A percentile compares a stretch with the other conserved stretches of the same genome.
These are phyloP conservation scores for Leucania comma DNA, from an alignment of 2,888 invertebrate species.

Conservation along the genomic window DNA sequence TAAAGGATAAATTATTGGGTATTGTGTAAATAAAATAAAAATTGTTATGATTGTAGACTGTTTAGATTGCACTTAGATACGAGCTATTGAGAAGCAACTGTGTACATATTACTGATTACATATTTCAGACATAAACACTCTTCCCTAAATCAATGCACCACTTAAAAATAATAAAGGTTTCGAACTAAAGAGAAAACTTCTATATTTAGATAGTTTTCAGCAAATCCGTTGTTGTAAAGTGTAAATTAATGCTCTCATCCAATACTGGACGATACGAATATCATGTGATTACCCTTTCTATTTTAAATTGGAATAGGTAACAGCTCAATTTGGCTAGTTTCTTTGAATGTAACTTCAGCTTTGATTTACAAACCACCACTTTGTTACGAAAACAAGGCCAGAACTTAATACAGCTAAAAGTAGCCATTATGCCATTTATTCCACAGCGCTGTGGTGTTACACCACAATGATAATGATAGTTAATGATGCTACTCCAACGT, in stretches of 20 bases:
- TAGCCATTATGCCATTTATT: slow-evolving; percentile 51
- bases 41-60: no score
- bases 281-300: slow-evolving; percentile 7
- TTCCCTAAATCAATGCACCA: no score
- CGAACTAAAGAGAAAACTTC: slow-evolving; percentile 8
- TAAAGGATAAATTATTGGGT: neutral
- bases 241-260: neutral
- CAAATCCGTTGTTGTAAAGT: slow-evolving; percentile 4
- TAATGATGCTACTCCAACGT: slow-evolving; percentile 47
- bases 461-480: slow-evolving; percentile 47
- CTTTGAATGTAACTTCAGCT: slow-evolving; percentile 11
- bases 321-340: slow-evolving; percentile 14
- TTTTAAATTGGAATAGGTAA: slow-evolving; percentile 21
- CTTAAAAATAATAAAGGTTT: neutral
- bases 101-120: no score
- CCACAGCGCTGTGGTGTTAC: slow-evolving; percentile 38
- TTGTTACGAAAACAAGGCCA: slow-evolving; percentile 23
- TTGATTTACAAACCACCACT: slow-evolving; percentile 10
- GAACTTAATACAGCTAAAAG: slow-evolving; percentile 36
- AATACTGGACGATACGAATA: neutral
- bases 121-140: no score
- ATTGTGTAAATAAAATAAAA: neutral
- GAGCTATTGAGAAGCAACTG: no score
- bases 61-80: no score
- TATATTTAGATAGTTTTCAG: slow-evolving; percentile 2